A percentile compares a stretch with the other conserved stretches of the same genome.
These are phyloP conservation scores for Ceramica pisi DNA, from an alignment of 2,888 invertebrate genomes.

Conservation along the genomic window DNA sequence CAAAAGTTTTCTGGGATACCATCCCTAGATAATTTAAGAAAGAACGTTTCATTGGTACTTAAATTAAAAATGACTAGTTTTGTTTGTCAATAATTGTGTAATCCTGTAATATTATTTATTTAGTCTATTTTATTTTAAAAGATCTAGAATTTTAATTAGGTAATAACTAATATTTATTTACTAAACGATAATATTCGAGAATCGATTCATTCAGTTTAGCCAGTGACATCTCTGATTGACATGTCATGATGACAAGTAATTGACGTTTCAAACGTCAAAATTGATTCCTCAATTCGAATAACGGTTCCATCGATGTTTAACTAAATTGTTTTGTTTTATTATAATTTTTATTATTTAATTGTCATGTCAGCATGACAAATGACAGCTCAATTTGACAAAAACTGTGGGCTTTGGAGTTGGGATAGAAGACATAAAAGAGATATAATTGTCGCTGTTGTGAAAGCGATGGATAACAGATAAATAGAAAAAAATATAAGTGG, in stretches of 20 bases:
- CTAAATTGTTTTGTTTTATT: slow-evolving; percentile 19
- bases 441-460: slow-evolving; percentile 41
- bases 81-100: too few relatives aligned
- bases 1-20: too few relatives aligned
- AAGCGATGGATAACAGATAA: slow-evolving; percentile 15
- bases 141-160: too few relatives aligned
- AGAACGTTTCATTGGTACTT: too few relatives aligned
- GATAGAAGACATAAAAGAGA: slow-evolving; percentile 15
- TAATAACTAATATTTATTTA: background rate
- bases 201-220: background rate
- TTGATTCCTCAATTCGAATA: slow-evolving; percentile 36
- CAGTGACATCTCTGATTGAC: slow-evolving; percentile 11
- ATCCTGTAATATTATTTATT: background rate
- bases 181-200: background rate
- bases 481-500: background rate
- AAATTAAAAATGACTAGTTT: too few relatives aligned
- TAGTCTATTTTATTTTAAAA: background rate
- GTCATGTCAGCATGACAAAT: slow-evolving; percentile 51
- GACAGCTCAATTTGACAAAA: slow-evolving; percentile 40
- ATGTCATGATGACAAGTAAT: slow-evolving; percentile 33
- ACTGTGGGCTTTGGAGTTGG: slow-evolving; percentile 27
- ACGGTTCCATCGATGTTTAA: slow-evolving; percentile 27
- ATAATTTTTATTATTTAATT: slow-evolving; percentile 53
- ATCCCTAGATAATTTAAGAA: too few relatives aligned
- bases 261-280: slow-evolving; percentile 37